These are phyloP conservation scores for Chironomus tentans DNA, from an alignment of 2,888 invertebrate species.

Conservation along the genomic window DNA sequence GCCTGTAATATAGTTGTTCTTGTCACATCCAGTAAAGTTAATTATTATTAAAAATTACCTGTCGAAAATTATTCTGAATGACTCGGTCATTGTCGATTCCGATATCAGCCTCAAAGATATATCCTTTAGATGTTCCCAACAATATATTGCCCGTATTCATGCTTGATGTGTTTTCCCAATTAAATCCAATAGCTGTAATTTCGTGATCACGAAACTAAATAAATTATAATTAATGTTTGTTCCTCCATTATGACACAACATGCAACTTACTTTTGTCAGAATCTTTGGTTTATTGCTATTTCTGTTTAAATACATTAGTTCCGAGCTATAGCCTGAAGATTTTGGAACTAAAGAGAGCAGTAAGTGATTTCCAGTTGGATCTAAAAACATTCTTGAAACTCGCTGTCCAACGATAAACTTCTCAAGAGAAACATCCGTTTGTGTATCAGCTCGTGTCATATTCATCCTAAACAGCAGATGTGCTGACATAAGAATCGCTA, in stretches of 20 bases:
- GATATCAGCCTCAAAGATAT: conserved; percentile 84
- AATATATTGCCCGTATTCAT: conserved; percentile 72
- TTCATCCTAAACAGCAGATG: conserved; percentile 72
- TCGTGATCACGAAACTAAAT: conserved; percentile 50
- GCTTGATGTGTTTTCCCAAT: conserved; percentile 59
- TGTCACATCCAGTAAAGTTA: neutral
- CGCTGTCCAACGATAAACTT: conserved; percentile 38
- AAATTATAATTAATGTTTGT: neutral
- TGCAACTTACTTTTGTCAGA: conserved; percentile 37
- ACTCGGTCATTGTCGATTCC: conserved; percentile 72
- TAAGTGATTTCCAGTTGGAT: conserved; percentile 79
- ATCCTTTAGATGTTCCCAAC: conserved; percentile 80
- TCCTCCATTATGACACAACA: conserved; percentile 22
- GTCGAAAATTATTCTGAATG: conserved; percentile 77
- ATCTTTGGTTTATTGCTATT: conserved; percentile 65
- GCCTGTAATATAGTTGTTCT: conserved; percentile 48
- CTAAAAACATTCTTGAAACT: conserved; percentile 46
- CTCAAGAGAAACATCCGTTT: conserved; percentile 40
- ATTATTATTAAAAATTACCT: conserved; percentile 47
- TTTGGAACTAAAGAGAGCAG: conserved; percentile 63
- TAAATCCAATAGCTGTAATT: conserved; percentile 88
- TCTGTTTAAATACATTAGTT: conserved; percentile 70
- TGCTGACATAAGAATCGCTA: conserved; percentile 77
- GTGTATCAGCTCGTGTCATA: conserved; percentile 64
- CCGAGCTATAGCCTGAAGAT: conserved; percentile 47